These are phyloP conservation scores for Decapterus maruadsi DNA, from an alignment of 2,797 vertebrate genomes.

Conservation along the genomic window DNA sequence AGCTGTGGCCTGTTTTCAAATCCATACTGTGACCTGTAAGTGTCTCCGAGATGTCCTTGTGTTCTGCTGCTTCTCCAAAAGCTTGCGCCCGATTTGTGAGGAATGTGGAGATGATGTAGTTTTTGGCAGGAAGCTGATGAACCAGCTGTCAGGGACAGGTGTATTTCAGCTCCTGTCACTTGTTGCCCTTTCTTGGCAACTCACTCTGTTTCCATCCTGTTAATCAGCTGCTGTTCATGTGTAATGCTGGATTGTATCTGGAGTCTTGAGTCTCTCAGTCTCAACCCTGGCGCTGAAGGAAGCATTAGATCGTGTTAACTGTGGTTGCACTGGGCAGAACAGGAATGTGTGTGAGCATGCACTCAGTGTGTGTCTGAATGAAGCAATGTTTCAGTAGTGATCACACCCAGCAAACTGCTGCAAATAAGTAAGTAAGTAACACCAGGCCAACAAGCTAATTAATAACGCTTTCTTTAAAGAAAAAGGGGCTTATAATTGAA, in stretches of 20 bases:
- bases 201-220: constrained; percentile 11
- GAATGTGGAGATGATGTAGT: constrained; percentile 36
- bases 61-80: constrained; percentile 15
- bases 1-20: not conserved
- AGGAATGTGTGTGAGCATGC: constrained; percentile 19
- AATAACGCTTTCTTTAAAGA: not conserved
- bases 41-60: not conserved
- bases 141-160: constrained; percentile 54
- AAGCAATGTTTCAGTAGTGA: not conserved
- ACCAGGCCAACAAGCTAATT: not conserved
- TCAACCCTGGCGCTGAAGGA: not conserved
- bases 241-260: not conserved
- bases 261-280: constrained; percentile 4
- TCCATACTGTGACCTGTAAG: not conserved
- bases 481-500: not conserved
- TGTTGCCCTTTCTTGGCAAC: constrained; percentile 26
- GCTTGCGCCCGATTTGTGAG: constrained; percentile 28
- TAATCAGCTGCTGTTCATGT: constrained; percentile 48
- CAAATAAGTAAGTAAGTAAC: not conserved
- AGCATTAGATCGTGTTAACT: constrained; percentile 14
- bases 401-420: not conserved
- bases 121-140: constrained; percentile 49
- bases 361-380: not conserved
- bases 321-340: not conserved
- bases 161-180: constrained; percentile 32